Evolutionary conservation across 1,140 invertebrate species (phyloP).

Genomic region (Drosophila sp.): DNA sequence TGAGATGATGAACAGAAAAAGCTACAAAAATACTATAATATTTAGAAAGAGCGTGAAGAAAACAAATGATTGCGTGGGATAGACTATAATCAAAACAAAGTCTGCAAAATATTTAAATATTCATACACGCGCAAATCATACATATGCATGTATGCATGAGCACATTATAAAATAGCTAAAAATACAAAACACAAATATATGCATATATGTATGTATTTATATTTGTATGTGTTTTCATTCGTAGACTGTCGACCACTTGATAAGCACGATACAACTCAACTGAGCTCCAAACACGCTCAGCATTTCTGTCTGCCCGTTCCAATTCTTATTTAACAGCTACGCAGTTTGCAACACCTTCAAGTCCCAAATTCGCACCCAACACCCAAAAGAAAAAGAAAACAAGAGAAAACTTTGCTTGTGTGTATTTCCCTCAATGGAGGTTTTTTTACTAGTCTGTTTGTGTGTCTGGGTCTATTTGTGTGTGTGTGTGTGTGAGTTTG

Average conservation of each 20-base stretch:
- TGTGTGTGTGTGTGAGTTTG: background rate
- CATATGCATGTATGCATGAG: slow-evolving; percentile 37
- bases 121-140: slow-evolving; percentile 43
- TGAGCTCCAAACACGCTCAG: slow-evolving; percentile 12
- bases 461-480: background rate
- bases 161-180: slow-evolving; percentile 38
- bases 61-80: slow-evolving; percentile 52
- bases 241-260: slow-evolving; percentile 4
- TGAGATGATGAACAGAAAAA: slow-evolving; percentile 28
- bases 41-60: slow-evolving; percentile 73
- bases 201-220: no score
- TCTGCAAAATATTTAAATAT: slow-evolving; percentile 72
- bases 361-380: slow-evolving; percentile 9
- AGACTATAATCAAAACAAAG: slow-evolving; percentile 72
- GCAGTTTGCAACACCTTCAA: slow-evolving; percentile 24
- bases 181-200: slow-evolving; percentile 5
- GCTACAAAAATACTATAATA: slow-evolving; percentile 42
- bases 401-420: slow-evolving; percentile 7
- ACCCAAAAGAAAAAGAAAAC: background rate
- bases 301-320: slow-evolving; percentile 34
- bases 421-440: slow-evolving; percentile 32
- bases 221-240: background rate
- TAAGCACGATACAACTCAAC: slow-evolving; percentile 12
- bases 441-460: slow-evolving; percentile 22
- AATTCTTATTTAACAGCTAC: slow-evolving; percentile 28